A percentile compares a stretch with the other conserved stretches of the same genome.
Evolutionary conservation across 2,113 vertebrate genomes (phyloP).

Genomic region (Urocitellus parryii): DNA sequence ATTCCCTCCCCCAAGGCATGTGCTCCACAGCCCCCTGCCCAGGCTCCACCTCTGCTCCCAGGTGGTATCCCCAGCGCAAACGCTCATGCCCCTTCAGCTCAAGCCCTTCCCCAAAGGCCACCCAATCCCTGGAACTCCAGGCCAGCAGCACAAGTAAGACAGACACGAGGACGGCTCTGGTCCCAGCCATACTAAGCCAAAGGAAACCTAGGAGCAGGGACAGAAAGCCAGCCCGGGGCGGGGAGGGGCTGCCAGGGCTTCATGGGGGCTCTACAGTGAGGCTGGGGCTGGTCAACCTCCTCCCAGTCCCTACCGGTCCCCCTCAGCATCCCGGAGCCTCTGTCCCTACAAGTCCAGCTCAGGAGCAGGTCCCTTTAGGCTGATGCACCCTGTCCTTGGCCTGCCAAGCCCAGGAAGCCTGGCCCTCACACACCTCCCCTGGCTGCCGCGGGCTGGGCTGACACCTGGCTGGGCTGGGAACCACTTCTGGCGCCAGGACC

Average conservation of each 20-base stretch:
- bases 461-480: background rate
- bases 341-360: background rate
- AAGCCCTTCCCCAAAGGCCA: background rate
- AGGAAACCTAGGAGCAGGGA: no score
- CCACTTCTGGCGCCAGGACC: background rate
- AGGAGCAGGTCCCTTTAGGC: background rate
- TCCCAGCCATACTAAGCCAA: background rate
- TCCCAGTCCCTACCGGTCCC: background rate
- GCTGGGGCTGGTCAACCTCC: background rate
- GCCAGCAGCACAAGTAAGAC: background rate
- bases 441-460: background rate
- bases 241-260: background rate
- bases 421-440: background rate
- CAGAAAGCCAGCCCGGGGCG: no score
- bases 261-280: background rate
- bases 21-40: accelerated
- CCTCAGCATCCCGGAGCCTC: background rate
- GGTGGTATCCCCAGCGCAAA: background rate
- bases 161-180: accelerated
- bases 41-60: background rate
- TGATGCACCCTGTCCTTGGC: background rate
- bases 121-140: background rate
- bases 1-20: background rate
- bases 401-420: background rate
- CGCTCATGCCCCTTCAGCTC: accelerated